Percentiles rank a stretch among this genome's conserved stretches.
These are phyloP conservation scores for Sylvilagus floridanus DNA, from an alignment of 2,797 vertebrate species.

Conservation along the genomic window DNA sequence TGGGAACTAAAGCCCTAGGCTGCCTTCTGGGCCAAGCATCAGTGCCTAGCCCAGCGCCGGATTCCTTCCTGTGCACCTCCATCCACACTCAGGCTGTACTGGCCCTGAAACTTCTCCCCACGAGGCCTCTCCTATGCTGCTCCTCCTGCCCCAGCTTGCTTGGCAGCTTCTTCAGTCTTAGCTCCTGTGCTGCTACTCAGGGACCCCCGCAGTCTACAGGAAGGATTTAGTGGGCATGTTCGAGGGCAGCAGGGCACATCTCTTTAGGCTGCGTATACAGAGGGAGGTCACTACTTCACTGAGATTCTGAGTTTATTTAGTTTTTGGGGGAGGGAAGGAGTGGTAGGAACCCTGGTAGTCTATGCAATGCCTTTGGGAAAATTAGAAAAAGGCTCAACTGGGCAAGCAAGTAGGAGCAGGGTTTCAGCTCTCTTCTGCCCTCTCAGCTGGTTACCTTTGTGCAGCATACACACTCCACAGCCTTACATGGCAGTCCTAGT, in stretches of 20 bases:
- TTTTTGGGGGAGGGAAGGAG: neutral
- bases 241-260: neutral
- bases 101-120: neutral
- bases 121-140: neutral
- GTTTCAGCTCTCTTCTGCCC: neutral
- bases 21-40: neutral
- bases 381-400: conserved; percentile 3
- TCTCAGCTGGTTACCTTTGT: neutral
- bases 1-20: neutral
- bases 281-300: neutral
- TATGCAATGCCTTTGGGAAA: neutral
- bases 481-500: neutral
- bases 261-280: neutral
- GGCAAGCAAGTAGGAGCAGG: neutral
- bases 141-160: neutral
- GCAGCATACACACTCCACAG: neutral
- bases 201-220: neutral
- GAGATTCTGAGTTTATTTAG: neutral
- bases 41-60: neutral
- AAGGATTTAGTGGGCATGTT: neutral
- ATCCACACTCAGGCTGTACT: neutral
- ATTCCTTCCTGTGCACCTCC: neutral
- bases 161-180: neutral
- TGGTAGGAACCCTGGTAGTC: neutral
- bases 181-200: neutral